Conservation (phyloP, 2,888 invertebrate genomes). For the Masnerella sp. region DNA sequence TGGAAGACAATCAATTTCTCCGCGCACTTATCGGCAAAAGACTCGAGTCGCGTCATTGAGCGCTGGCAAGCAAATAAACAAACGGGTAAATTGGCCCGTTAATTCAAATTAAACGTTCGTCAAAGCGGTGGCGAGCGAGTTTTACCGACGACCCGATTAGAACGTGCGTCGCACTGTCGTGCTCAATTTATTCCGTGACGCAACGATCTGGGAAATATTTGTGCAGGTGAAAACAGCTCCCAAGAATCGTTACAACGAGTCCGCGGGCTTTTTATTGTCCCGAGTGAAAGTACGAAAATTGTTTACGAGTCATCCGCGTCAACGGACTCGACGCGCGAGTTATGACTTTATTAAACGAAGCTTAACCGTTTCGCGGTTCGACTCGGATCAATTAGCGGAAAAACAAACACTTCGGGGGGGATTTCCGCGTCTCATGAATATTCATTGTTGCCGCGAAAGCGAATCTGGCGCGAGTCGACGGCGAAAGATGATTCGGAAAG, state of each 20-base stretch:
- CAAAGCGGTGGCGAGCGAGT: conserved; percentile 25
- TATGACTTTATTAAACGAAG: conserved; percentile 17
- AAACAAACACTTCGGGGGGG: conserved; percentile 3
- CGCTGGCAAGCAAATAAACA: conserved; percentile 19
- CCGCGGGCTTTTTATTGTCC: conserved; percentile 34
- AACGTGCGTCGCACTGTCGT: conserved; percentile 44
- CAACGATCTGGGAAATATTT: conserved; percentile 49
- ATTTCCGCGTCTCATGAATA: conserved; percentile 15
- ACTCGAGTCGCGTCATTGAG: conserved; percentile 9
- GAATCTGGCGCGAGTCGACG: too few species aligned
- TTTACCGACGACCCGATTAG: conserved; percentile 39
- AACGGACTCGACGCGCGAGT: conserved; percentile 26
- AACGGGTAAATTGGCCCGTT: conserved; percentile 33
- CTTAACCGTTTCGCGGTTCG: background rate
- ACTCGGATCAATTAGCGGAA: background rate
- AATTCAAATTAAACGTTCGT: conserved; percentile 38
- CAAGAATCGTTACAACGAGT: conserved; percentile 26
- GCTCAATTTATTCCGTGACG: conserved; percentile 51
- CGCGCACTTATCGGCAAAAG: conserved; percentile 5
- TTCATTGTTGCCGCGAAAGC: conserved; percentile 1
- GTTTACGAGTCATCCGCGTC: conserved; percentile 12
- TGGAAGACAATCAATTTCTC: background rate
- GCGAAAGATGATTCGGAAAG: conserved; percentile 13
- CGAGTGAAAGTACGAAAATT: conserved; percentile 48
- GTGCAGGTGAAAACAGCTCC: conserved; percentile 53